Evolutionary conservation across 1,140 invertebrate genomes (phyloP).

Genomic region (Lepidotrigona ventralis): DNA sequence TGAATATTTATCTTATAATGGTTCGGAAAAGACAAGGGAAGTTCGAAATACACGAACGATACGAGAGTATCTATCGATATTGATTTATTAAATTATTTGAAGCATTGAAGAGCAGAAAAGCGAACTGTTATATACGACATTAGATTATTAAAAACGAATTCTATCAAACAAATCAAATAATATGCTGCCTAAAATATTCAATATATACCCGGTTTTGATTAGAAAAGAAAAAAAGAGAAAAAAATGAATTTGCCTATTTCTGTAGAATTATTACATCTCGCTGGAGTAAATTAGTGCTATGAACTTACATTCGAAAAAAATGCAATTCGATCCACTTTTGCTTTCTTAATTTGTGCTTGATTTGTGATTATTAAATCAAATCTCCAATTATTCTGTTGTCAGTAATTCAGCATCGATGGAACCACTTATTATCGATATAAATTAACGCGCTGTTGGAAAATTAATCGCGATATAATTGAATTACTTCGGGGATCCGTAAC

Average conservation of each 20-base stretch:
- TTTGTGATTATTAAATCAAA: not conserved
- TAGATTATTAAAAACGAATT: not conserved
- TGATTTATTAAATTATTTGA: not conserved
- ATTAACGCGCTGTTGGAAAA: not conserved
- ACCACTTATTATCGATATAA: not conserved
- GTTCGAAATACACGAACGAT: not conserved
- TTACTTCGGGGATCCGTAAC: constrained; percentile 6
- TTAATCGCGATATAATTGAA: constrained; percentile 20
- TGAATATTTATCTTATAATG: no score
- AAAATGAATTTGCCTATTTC: not conserved
- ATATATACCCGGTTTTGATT: not conserved
- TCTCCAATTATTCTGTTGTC: not conserved
- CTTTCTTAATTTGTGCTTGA: not conserved
- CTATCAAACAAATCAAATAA: not conserved
- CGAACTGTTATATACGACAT: no score
- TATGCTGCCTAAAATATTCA: not conserved
- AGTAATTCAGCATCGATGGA: not conserved
- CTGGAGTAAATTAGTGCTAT: not conserved
- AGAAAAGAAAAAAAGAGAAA: not conserved
- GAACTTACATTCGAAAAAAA: not conserved
- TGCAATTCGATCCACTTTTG: not conserved
- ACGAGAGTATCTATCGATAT: not conserved
- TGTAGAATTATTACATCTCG: not conserved
- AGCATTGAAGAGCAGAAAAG: not conserved
- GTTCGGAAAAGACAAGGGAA: not conserved